Percentiles rank a stretch among this genome's conserved stretches.
Evolutionary conservation across 2,113 vertebrate species (phyloP).

Genomic region (Parus major): DNA sequence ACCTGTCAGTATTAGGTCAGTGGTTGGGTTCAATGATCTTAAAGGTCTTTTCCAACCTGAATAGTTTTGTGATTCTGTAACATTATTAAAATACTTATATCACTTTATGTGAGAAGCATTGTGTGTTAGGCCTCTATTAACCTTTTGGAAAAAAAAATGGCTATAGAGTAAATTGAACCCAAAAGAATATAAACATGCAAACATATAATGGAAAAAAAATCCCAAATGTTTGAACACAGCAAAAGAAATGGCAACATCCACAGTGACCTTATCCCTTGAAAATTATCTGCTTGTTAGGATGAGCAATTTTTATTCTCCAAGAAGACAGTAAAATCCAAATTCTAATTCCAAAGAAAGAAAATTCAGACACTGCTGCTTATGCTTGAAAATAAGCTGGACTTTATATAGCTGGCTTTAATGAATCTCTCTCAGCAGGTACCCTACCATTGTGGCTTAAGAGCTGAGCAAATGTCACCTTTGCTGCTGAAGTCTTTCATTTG

Average conservation of each 20-base stretch:
- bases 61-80: background rate
- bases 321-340: background rate
- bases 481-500: background rate
- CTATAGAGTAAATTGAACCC: background rate
- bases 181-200: background rate
- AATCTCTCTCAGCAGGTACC: background rate
- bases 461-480: background rate
- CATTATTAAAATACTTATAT: background rate
- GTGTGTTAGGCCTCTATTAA: background rate
- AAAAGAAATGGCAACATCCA: background rate
- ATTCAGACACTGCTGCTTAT: background rate
- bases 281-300: background rate
- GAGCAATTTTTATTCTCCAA: background rate
- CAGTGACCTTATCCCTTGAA: background rate
- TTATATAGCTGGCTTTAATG: background rate
- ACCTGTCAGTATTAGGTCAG: background rate
- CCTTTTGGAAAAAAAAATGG: background rate
- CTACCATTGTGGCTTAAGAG: background rate
- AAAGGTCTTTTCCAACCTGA: background rate
- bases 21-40: background rate
- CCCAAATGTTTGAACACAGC: background rate
- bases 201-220: background rate
- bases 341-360: background rate
- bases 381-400: background rate
- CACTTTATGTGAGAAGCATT: background rate